Base-by-base conservation (phyloP, 2,888 invertebrate genomes). In the Papilio elwesi region DNA sequence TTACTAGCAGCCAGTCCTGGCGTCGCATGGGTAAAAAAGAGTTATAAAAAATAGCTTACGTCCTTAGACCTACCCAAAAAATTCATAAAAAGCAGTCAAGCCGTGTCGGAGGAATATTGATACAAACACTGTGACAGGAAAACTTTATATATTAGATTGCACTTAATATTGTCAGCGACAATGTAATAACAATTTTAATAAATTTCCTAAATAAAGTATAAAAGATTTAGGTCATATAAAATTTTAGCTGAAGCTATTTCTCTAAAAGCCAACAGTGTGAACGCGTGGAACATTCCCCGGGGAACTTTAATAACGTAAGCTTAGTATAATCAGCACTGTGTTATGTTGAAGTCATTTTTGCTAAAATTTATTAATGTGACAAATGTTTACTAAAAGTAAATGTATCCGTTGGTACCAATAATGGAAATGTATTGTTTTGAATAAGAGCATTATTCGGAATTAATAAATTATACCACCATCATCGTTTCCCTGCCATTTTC, bases 331-430 rank as follows among this genome's bases (percentile, higher is more conserved):
- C 65, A 52, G 62, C 59, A 38, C 7, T 13, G 59, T 59, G 15
- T 55, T 70, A 70, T 53, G 38, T 57, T 51, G 57, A 38, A 71
- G 71, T 71, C 38, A 71, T 71, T 66, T 66, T 59, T 13, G 59
- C 57, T 59, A 13, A 57, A 66, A 71, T 64, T 70, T 70, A 70
- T 70, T 57, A 70, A 64, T 70, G 36, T 70, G 70, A 70, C 55
- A 55, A 70, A 70, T 70, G 26, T 26, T 11, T 65, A 48, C 26
- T 53, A 15, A 65, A 64, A 70, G 59, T 69, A 11, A 15, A 15
- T 1, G 10, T 16, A 16, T 15, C 10, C 6, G 43, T 43, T 43
- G 43, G 9, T 9, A 43, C 43, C 9, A 9, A 43, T 43, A 3
- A 43, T 43, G 43, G 43, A 9, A 9, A 9, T 9, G 43, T 9